Evolutionary conservation across 2,888 invertebrate genomes (phyloP).

Genomic region (Coelinius sp.): DNA sequence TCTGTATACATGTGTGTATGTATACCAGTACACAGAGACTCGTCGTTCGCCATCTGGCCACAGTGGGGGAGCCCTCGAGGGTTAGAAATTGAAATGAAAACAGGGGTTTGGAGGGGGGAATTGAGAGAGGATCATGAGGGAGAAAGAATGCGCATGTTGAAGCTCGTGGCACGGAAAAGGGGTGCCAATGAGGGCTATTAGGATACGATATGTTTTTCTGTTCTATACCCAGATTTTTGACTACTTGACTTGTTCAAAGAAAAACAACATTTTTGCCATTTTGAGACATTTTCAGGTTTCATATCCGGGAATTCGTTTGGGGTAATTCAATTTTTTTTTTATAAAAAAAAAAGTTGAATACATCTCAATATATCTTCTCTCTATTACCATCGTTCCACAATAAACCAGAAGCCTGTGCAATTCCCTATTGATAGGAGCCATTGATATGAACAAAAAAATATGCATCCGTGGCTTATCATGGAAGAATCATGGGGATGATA

Average conservation of each 20-base stretch:
- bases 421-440: conserved; percentile 52
- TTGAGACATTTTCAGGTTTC: too few relatives aligned
- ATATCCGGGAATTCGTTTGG: too few relatives aligned
- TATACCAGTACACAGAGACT: conserved; percentile 35
- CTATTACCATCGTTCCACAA: conserved; percentile 40
- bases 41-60: conserved; percentile 51
- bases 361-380: conserved; percentile 32
- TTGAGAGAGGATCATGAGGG: conserved; percentile 40
- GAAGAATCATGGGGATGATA: conserved; percentile 10
- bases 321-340: too few relatives aligned
- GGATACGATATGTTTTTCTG: conserved; percentile 70
- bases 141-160: conserved; percentile 1
- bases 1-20: conserved; percentile 28
- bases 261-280: too few relatives aligned
- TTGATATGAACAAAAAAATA: conserved; percentile 23
- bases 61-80: conserved; percentile 51
- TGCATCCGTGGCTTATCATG: conserved; percentile 5
- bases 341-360: too few relatives aligned
- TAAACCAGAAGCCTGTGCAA: conserved; percentile 60
- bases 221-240: conserved; percentile 61
- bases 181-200: conserved; percentile 71
- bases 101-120: conserved; percentile 56
- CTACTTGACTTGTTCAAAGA: conserved; percentile 30
- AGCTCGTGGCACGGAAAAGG: conserved; percentile 51
- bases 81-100: conserved; percentile 70